These are phyloP conservation scores for Pitta sordida DNA, from an alignment of 2,113 vertebrate species.

Conservation along the genomic window DNA sequence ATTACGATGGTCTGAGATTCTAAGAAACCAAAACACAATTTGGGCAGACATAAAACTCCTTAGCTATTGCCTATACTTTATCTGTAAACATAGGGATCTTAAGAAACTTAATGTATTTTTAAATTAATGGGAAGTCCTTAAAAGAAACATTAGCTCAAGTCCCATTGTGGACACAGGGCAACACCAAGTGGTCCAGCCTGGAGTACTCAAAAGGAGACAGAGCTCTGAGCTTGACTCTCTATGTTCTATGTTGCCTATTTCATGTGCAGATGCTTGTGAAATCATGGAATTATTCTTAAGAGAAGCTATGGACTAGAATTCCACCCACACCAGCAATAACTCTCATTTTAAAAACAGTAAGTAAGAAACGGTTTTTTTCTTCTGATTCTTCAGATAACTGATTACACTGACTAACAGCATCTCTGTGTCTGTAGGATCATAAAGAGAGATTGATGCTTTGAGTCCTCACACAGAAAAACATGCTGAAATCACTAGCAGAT, in stretches of 20 bases:
- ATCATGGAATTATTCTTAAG: background rate
- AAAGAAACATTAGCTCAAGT: background rate
- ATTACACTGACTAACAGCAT: background rate
- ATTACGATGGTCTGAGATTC: background rate
- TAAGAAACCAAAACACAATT: background rate
- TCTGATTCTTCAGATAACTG: background rate
- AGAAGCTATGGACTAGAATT: background rate
- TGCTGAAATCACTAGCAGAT: background rate
- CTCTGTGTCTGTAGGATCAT: background rate
- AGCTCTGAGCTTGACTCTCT: background rate
- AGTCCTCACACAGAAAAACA: background rate
- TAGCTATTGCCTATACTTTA: background rate
- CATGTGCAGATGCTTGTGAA: background rate
- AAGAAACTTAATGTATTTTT: background rate
- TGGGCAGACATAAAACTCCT: background rate
- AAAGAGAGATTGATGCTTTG: background rate
- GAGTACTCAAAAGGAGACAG: background rate
- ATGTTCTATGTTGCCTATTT: fast-evolving
- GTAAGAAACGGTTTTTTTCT: background rate
- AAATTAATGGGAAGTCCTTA: background rate
- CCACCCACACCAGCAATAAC: background rate
- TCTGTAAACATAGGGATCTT: background rate
- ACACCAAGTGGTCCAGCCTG: background rate
- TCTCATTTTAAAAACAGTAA: background rate
- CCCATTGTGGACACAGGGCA: background rate